A percentile compares a stretch with the other conserved stretches of the same genome.
phyloP scores from a whole-genome alignment of 2,888 invertebrate genomes.

The Sylvicola cinctus region DNA sequence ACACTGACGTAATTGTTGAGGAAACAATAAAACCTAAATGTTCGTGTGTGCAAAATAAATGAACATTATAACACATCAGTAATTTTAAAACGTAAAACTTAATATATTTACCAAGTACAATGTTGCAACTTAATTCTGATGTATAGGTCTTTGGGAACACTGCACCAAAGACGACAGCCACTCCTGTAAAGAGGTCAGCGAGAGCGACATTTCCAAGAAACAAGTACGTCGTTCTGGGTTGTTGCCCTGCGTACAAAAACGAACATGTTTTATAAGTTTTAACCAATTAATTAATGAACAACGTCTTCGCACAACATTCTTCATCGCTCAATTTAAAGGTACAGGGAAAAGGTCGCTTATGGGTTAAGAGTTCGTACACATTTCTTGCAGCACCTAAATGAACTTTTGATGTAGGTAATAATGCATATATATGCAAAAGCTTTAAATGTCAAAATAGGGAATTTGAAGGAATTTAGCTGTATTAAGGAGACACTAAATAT shows the following conservation, averaged over 20 bases:
- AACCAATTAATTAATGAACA: too few species aligned
- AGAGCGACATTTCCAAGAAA: slow-evolving; percentile 43
- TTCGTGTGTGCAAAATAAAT: slow-evolving; percentile 4
- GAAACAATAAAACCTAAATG: slow-evolving; percentile 37
- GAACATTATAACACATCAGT: not conserved
- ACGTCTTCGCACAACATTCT: too few species aligned
- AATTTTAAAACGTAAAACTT: not conserved
- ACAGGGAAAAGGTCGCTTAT: too few species aligned
- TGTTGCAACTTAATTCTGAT: slow-evolving; percentile 21
- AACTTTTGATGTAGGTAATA: too few species aligned
- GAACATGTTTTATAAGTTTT: too few species aligned
- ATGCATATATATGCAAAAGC: too few species aligned
- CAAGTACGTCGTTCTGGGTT: slow-evolving; percentile 40
- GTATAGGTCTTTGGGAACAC: slow-evolving; percentile 21
- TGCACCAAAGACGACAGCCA: slow-evolving; percentile 33
- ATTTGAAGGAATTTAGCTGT: too few species aligned
- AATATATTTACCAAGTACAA: slow-evolving; percentile 22
- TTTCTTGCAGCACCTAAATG: too few species aligned
- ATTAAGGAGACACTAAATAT: too few species aligned
- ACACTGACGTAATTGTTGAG: slow-evolving; percentile 38
- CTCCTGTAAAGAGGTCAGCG: slow-evolving; percentile 39
- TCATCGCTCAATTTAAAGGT: too few species aligned
- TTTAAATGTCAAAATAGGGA: too few species aligned
- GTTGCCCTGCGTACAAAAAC: slow-evolving; percentile 28
- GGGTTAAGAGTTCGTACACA: too few species aligned